phyloP scores from a whole-genome alignment of 1,140 invertebrate species.

The Leptinotarsa defecta region DNA sequence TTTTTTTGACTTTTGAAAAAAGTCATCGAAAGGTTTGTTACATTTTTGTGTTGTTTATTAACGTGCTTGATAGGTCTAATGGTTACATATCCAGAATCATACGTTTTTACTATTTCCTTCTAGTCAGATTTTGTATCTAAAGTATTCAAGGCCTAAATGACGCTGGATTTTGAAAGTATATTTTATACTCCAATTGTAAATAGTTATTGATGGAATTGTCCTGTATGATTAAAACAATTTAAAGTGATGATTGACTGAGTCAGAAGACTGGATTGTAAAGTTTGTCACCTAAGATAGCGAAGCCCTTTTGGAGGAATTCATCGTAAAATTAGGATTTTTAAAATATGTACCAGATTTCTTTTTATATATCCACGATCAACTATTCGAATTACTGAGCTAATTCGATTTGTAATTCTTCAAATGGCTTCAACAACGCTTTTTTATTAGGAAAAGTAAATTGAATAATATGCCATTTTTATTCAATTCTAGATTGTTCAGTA shows the following conservation, averaged over 20 bases:
- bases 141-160: constrained; percentile 36
- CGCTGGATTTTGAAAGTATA: constrained; percentile 33
- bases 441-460: no score
- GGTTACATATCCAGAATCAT: constrained; percentile 12
- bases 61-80: background rate
- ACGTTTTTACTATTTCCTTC: constrained; percentile 34
- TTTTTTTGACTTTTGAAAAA: no score
- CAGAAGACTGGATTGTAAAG: constrained; percentile 1
- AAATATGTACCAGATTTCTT: no score
- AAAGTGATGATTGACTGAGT: background rate
- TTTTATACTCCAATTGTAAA: constrained; percentile 34
- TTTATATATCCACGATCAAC: no score
- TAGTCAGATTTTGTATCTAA: constrained; percentile 42
- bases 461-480: no score
- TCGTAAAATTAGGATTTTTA: background rate
- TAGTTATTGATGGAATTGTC: constrained; percentile 27
- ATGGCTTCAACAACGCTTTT: no score
- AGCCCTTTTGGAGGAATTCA: background rate
- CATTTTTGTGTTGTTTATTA: no score
- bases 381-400: no score
- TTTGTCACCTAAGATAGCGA: background rate
- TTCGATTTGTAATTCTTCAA: no score
- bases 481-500: no score
- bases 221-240: constrained; percentile 17
- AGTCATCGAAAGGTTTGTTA: no score